These are phyloP conservation scores for Tricholauxania praeusta DNA, from an alignment of 2,888 invertebrate genomes.

Conservation along the genomic window DNA sequence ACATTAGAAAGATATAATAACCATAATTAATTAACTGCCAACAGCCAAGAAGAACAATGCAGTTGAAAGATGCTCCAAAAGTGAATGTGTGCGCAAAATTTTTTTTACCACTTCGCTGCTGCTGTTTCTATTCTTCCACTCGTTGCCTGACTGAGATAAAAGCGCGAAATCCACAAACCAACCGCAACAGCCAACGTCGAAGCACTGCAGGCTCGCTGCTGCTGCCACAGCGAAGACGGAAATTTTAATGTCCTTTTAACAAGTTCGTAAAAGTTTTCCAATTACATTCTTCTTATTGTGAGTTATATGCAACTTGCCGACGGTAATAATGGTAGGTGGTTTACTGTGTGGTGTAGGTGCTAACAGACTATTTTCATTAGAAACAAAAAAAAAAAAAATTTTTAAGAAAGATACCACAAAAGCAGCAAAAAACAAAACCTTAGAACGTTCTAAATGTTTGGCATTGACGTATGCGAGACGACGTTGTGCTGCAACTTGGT, in stretches of 20 bases:
- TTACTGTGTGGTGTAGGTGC: background rate
- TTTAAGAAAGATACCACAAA: background rate
- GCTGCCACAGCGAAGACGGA: background rate
- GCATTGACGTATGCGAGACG: background rate
- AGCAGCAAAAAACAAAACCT: background rate
- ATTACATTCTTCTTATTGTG: constrained; percentile 38
- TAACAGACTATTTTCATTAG: background rate
- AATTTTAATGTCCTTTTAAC: constrained; percentile 26
- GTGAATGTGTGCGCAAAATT: no score
- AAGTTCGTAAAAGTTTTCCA: constrained; percentile 43
- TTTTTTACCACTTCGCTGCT: no score
- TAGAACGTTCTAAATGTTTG: background rate
- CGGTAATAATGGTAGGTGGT: background rate
- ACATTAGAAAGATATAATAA: no score
- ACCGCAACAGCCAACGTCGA: no score
- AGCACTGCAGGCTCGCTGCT: no score
- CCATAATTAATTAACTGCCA: no score
- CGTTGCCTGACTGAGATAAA: no score
- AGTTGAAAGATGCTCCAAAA: no score
- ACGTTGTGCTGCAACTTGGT: background rate
- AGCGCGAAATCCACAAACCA: no score
- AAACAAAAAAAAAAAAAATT: background rate
- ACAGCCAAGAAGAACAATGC: no score
- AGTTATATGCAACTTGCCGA: constrained; percentile 24
- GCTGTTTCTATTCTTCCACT: no score